These are phyloP conservation scores for Adelosebastes latens DNA, from an alignment of 2,797 vertebrate genomes.

Conservation along the genomic window DNA sequence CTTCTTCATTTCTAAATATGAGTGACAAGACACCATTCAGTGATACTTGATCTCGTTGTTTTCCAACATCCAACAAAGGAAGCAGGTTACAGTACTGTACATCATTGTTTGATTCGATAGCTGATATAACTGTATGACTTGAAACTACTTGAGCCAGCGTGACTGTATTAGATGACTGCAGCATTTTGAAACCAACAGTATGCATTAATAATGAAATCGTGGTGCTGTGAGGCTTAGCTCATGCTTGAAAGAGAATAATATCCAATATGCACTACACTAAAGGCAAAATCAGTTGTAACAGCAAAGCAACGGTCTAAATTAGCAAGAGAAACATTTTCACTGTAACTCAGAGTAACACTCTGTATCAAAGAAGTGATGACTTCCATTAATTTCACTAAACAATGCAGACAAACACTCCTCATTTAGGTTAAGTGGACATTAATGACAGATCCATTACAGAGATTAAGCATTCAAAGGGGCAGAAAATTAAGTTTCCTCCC, in stretches of 20 bases:
- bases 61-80: constrained; percentile 11
- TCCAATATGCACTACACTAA: neutral
- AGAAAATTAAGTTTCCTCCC: constrained; percentile 53
- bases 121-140: constrained; percentile 15
- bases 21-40: neutral
- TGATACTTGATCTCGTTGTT: constrained; percentile 2
- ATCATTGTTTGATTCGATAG: constrained; percentile 25
- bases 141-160: constrained; percentile 11
- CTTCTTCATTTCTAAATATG: neutral
- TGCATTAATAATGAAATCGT: constrained; percentile 67
- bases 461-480: constrained; percentile 62
- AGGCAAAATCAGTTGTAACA: constrained; percentile 13
- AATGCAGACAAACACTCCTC: constrained; percentile 55
- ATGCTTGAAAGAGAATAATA: constrained; percentile 16
- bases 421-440: constrained; percentile 73
- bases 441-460: constrained; percentile 66
- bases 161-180: constrained; percentile 49
- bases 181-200: constrained; percentile 52
- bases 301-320: neutral
- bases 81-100: neutral
- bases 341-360: constrained; percentile 3
- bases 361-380: constrained; percentile 46
- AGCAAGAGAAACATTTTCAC: constrained; percentile 8
- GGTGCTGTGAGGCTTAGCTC: constrained; percentile 17
- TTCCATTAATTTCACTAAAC: constrained; percentile 58